Evolutionary conservation across 2,888 invertebrate genomes (phyloP).

Genomic region (Lepeophtheirus nordmannii): DNA sequence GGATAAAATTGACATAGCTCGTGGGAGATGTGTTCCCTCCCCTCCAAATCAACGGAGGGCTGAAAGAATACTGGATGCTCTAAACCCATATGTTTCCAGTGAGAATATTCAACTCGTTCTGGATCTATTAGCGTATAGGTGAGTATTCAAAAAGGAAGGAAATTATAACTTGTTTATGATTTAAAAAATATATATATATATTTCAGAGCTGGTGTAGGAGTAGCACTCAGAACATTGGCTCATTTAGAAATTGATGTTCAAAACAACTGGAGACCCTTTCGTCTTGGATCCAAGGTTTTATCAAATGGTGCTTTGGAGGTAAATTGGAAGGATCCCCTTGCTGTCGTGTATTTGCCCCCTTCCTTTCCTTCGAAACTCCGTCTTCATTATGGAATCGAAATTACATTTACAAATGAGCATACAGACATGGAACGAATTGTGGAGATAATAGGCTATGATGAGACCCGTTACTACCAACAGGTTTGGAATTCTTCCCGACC

Average conservation of each 20-base stretch:
- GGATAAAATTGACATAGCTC: constrained; percentile 16
- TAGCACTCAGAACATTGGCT: constrained; percentile 9
- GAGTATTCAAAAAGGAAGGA: neutral
- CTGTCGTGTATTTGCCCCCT: neutral
- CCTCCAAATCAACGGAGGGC: constrained; percentile 8
- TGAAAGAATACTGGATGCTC: constrained; percentile 10
- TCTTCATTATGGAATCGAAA: constrained; percentile 14
- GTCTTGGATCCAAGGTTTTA: neutral
- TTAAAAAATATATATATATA: no score
- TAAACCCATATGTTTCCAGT: constrained; percentile 14
- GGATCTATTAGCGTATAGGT: constrained; percentile 13
- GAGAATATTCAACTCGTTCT: constrained; percentile 11
- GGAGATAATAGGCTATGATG: constrained; percentile 11
- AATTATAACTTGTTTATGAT: no score
- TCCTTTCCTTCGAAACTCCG: neutral
- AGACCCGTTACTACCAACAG: constrained; percentile 9
- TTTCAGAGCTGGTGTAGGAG: constrained; percentile 7
- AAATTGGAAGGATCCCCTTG: constrained; percentile 16
- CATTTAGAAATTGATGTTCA: constrained; percentile 17
- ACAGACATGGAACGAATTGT: constrained; percentile 9
- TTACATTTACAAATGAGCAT: constrained; percentile 6
- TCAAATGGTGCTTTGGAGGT: constrained; percentile 8
- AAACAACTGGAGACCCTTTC: constrained; percentile 16
- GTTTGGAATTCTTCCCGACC: constrained; percentile 5
- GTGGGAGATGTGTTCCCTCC: constrained; percentile 13